Conservation (phyloP, 2,797 vertebrate species). For the Loriculus beryllinus region DNA sequence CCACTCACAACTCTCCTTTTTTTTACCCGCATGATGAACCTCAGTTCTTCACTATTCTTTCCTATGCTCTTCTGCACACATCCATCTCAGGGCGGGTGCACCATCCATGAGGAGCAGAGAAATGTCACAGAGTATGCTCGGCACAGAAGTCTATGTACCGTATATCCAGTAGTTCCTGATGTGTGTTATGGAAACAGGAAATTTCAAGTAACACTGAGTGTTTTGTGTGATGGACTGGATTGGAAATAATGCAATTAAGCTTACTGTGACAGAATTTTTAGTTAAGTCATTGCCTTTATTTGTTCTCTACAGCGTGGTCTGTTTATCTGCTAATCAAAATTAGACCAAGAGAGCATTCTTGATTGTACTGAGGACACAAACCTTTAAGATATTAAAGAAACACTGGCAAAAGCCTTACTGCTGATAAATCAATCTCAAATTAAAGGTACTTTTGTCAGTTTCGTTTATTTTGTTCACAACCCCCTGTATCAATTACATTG, state of each 20-base stretch:
- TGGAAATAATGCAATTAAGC: not conserved
- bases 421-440: not conserved
- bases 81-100: not conserved
- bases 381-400: not conserved
- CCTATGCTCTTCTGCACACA: accelerated
- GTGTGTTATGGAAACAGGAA: not conserved
- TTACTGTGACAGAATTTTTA: slow-evolving; percentile 11
- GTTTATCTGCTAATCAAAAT: not conserved
- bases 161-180: not conserved
- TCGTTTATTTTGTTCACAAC: not conserved
- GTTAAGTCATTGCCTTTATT: not conserved
- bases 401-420: not conserved
- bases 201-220: not conserved
- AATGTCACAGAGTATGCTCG: accelerated
- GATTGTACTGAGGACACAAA: accelerated
- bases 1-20: not conserved
- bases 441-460: not conserved
- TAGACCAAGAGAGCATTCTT: not conserved
- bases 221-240: not conserved
- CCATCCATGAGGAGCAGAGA: not conserved
- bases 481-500: not conserved
- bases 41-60: not conserved
- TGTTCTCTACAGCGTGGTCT: not conserved
- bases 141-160: not conserved
- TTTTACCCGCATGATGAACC: accelerated